Conservation (phyloP, 2,113 vertebrate genomes). For the Hymenochirus boettgeri region DNA sequence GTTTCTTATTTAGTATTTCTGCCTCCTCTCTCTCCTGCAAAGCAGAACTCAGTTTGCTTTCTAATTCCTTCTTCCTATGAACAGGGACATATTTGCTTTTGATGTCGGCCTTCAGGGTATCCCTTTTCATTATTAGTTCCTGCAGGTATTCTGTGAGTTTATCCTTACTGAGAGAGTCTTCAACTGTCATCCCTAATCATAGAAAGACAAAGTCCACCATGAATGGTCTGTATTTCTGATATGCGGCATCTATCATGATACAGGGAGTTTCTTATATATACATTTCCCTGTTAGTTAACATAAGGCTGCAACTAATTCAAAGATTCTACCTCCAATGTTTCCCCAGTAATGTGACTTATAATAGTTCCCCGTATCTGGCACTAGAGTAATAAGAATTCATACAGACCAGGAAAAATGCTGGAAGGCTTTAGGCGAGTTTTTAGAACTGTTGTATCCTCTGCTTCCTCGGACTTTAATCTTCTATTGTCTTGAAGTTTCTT, state of each 20-base stretch:
- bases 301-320: too few species aligned
- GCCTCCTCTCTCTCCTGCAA: constrained; percentile 53
- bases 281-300: too few species aligned
- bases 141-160: constrained; percentile 55
- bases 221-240: too few species aligned
- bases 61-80: constrained; percentile 55
- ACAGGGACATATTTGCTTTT: constrained; percentile 52
- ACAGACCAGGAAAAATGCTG: constrained; percentile 59
- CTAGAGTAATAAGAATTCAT: too few species aligned
- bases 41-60: constrained; percentile 49
- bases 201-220: too few species aligned
- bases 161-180: constrained; percentile 53
- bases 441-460: constrained; percentile 31
- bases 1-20: constrained; percentile 50
- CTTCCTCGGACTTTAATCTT: not conserved
- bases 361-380: too few species aligned
- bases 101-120: constrained; percentile 50
- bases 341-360: too few species aligned
- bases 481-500: constrained; percentile 42
- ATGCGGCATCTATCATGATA: too few species aligned
- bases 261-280: too few species aligned
- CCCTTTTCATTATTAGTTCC: constrained; percentile 50
- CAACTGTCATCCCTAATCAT: constrained; percentile 62
- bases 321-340: too few species aligned
- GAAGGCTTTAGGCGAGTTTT: constrained; percentile 40